Base-by-base conservation (phyloP, 2,888 invertebrate species). In the Cryptocephalus moraei region DNA sequence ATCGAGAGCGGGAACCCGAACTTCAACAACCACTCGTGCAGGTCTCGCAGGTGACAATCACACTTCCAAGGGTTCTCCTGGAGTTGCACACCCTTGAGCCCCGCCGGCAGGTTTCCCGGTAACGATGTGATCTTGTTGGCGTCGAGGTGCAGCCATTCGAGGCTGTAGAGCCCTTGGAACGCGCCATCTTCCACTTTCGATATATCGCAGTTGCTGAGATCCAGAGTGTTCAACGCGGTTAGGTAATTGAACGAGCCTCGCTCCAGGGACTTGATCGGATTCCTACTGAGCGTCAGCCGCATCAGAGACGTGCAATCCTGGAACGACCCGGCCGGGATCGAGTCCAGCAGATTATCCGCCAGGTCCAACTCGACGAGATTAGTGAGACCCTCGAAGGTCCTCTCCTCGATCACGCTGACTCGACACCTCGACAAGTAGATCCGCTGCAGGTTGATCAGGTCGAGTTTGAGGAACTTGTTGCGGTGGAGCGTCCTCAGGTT, bases 51-150 rank as follows among this genome's bases (percentile, higher is more conserved):
- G 58, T 82, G 79, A 69, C 92, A 92, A 70, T 91, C 89, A 70
- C 92, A 92, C 57, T 81, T 78, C 92, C 91, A 92, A 55, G 86
- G 84, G 75, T 92, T 92, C 66, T 84, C 84, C 67, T 91, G 85
- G 56, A 92, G 73, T 61, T 86, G 83, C 49, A 91, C 79, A 48
- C 87, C 89, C 59, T 86, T 82, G 57, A 91, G 73, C 43, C 81
- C 80, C 51, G 81, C 81, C n/a, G 89, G 87, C 49, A 75, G 75
- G 41, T 56, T 49, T 41, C 84, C 86, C 63, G 80, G 78, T 59
- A 90, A 79, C 60, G 79, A 79, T 48, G 80, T 79, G 62, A 93
- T 76, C 61, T 79, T 79, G 73, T 93, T 93, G 55, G 85, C 86
- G 61, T 91, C 84, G 58, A 93, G 71, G 60, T 86, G 81, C 47